A percentile compares a stretch with the other conserved stretches of the same genome.
phyloP scores from a whole-genome alignment of 2,888 invertebrate genomes.

The Neria commutata region DNA sequence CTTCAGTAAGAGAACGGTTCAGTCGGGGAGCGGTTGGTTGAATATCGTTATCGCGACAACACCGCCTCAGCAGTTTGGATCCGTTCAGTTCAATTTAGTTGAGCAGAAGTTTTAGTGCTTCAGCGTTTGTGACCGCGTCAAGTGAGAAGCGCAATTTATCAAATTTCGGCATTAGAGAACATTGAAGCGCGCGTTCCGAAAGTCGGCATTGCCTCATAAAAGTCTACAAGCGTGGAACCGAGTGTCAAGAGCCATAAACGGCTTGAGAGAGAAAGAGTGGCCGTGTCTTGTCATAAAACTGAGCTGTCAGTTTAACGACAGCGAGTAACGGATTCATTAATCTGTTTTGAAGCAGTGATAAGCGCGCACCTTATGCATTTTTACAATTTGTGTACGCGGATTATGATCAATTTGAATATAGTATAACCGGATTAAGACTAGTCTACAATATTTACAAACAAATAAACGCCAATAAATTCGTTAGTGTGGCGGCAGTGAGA shows the following conservation, averaged over 20 bases:
- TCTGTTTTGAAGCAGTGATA: neutral
- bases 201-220: constrained; percentile 15
- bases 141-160: too few species aligned
- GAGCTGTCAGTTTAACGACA: neutral
- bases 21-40: too few species aligned
- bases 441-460: neutral
- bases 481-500: neutral
- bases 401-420: neutral
- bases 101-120: too few species aligned
- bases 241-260: constrained; percentile 9
- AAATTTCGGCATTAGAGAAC: too few species aligned
- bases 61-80: too few species aligned
- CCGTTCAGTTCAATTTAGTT: too few species aligned
- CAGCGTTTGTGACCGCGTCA: too few species aligned
- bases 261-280: neutral
- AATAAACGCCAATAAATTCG: neutral
- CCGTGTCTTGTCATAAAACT: neutral
- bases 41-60: too few species aligned
- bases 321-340: neutral
- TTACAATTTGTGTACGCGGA: neutral
- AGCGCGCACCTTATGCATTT: neutral
- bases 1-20: too few species aligned
- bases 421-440: neutral
- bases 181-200: too few species aligned
- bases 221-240: constrained; percentile 17